phyloP scores from a whole-genome alignment of 35 echinoderm and acorn worm species.

The Apostichopus parvimensis region DNA sequence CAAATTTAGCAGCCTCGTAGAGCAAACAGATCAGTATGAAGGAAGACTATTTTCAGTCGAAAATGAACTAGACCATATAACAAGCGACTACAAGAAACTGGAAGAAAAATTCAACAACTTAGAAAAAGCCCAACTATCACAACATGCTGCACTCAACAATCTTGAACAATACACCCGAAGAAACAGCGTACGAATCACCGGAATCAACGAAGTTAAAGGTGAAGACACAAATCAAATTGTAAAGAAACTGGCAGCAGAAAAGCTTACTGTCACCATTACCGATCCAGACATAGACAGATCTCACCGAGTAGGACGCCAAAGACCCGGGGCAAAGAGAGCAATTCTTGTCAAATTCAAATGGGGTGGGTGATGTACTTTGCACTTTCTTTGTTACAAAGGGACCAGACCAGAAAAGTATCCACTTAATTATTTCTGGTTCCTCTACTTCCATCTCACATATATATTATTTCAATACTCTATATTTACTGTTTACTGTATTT shows the following conservation, averaged over 20 bases:
- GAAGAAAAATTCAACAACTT: background rate
- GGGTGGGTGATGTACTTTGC: too few species aligned
- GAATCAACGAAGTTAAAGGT: background rate
- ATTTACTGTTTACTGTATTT: too few species aligned
- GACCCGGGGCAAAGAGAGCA: background rate
- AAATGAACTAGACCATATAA: background rate
- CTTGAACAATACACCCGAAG: constrained; percentile 55
- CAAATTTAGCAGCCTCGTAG: too few species aligned
- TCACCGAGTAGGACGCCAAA: background rate
- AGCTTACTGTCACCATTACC: background rate
- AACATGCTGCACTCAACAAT: background rate
- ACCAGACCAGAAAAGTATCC: too few species aligned
- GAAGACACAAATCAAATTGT: background rate
- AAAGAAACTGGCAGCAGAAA: background rate
- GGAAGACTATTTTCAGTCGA: background rate
- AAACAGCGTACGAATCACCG: constrained; percentile 40
- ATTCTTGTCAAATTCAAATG: constrained; percentile 11
- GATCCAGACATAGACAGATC: background rate
- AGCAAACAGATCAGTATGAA: background rate
- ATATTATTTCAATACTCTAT: too few species aligned
- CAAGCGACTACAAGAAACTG: background rate
- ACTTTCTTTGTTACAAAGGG: too few species aligned
- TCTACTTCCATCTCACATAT: too few species aligned
- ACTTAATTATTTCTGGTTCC: too few species aligned
- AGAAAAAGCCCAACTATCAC: background rate